Conservation (phyloP, 2,113 vertebrate genomes). For the Siniperca knerii region DNA sequence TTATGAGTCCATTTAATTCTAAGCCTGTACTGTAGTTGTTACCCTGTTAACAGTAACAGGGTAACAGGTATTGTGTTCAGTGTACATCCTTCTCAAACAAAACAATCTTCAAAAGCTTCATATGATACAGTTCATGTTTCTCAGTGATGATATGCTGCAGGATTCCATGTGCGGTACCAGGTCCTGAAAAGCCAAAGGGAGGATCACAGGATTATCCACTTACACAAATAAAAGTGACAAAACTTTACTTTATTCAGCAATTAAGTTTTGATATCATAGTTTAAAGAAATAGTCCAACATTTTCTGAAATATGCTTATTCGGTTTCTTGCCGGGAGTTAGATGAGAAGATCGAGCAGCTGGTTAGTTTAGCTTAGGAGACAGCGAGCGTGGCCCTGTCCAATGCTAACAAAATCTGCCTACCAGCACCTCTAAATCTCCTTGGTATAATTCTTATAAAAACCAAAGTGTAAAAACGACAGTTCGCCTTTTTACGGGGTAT, state of each 20-base stretch:
- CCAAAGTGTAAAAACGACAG: too few species aligned
- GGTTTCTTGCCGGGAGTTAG: background rate
- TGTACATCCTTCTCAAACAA: conserved; percentile 41
- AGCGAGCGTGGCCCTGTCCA: background rate
- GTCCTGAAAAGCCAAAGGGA: conserved; percentile 65
- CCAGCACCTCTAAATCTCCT: background rate
- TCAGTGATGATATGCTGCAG: conserved; percentile 81
- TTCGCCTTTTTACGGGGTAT: too few species aligned
- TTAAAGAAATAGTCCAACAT: too few species aligned
- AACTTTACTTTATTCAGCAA: background rate
- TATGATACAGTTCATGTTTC: conserved; percentile 42
- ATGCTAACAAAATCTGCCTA: background rate
- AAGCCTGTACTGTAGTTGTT: conserved; percentile 19
- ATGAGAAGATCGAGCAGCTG: background rate
- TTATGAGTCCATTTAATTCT: background rate
- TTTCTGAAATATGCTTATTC: background rate
- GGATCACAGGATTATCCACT: background rate
- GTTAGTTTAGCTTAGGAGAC: background rate
- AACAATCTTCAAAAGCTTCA: conserved; percentile 36
- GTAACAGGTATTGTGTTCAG: background rate
- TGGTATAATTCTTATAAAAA: too few species aligned
- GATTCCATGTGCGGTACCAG: conserved; percentile 85
- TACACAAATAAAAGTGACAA: background rate
- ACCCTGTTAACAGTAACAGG: conserved; percentile 9
- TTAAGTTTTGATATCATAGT: background rate